Evolutionary conservation across 2,888 invertebrate genomes (phyloP), one percentile per base, ranked within the genome.

Genomic region (Troides helena): DNA sequence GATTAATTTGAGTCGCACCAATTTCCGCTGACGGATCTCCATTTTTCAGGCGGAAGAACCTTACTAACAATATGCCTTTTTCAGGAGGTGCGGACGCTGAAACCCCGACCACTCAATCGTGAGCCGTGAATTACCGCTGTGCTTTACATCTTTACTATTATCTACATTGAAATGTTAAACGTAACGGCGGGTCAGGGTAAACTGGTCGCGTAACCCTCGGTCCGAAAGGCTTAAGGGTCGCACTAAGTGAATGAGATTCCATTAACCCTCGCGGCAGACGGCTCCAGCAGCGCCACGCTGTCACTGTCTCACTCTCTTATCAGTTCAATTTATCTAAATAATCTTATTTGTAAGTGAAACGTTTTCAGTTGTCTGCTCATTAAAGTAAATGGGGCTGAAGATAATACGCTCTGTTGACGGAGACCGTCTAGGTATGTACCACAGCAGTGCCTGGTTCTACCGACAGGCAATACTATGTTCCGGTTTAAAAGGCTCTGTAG

Each of bases 231-330:
- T 23, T 23, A 12, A 58, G 58, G 58, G 23, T 21, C 23, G 58
- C 23, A 6, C 14, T 58, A 14, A 58, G 58, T 58, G 23, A 58
- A 58, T 58, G 58, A 23, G 58, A 58, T 58, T 6, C 58, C 58
- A n/a, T 58, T 58, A 58, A 23, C n/a, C 12, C 58, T 58, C 21
- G 58, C 23, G 58, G 58, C 57, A 57, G 61, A 61, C 39, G 61
- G 39, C 23, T 39, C 12, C 39, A 61, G 39, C 61, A 61, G 61
- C 6, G n/a, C 2, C 17, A 17, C 18, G 39, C 36, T 61, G 39
- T 61, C 18, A 61, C 36, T 61, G 39, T 61, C 18, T 25, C 21
- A 39, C 6, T 21, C 39, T 7, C 21, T 4, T 50, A 50, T 50
- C 12, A 30, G 30, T 30, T 0, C 30, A 30, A 30, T 8, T 21